Conservation (phyloP, 2,888 invertebrate species). For the Erebia epiphron region DNA sequence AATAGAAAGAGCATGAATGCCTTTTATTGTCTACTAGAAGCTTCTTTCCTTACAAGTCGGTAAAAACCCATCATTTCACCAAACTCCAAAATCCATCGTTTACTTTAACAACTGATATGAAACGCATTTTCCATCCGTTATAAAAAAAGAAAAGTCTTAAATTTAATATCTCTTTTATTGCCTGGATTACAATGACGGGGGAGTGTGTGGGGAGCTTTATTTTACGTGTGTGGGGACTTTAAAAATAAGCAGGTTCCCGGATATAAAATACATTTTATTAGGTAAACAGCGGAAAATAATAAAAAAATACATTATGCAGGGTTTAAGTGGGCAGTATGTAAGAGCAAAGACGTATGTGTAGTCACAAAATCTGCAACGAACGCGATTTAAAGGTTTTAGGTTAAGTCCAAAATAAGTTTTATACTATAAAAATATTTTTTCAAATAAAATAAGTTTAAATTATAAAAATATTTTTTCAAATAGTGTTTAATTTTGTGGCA, state of each 20-base stretch:
- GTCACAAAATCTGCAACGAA: too few relatives aligned
- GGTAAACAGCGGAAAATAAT: constrained; percentile 11
- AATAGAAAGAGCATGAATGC: too few relatives aligned
- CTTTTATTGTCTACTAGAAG: too few relatives aligned
- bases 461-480: too few relatives aligned
- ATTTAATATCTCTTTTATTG: constrained; percentile 78
- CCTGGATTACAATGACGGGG: constrained; percentile 75
- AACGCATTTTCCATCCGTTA: constrained; percentile 75
- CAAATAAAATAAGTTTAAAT: too few relatives aligned
- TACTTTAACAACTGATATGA: constrained; percentile 78
- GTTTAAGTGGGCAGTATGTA: neutral
- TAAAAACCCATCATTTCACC: constrained; percentile 18
- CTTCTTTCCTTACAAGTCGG: neutral
- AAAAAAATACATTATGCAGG: constrained; percentile 11
- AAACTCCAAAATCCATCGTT: constrained; percentile 63
- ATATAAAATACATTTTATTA: constrained; percentile 26
- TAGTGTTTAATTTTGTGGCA: too few relatives aligned
- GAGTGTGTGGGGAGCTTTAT: constrained; percentile 48
- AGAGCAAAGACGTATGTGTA: neutral
- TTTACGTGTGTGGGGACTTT: constrained; percentile 41
- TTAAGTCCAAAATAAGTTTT: too few relatives aligned
- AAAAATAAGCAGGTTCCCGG: constrained; percentile 29
- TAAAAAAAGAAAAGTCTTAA: constrained; percentile 72
- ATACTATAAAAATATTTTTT: too few relatives aligned
- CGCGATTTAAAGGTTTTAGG: too few relatives aligned